Evolutionary conservation across 2,888 invertebrate genomes (phyloP).

Genomic region (Druceiella hillmani): DNA sequence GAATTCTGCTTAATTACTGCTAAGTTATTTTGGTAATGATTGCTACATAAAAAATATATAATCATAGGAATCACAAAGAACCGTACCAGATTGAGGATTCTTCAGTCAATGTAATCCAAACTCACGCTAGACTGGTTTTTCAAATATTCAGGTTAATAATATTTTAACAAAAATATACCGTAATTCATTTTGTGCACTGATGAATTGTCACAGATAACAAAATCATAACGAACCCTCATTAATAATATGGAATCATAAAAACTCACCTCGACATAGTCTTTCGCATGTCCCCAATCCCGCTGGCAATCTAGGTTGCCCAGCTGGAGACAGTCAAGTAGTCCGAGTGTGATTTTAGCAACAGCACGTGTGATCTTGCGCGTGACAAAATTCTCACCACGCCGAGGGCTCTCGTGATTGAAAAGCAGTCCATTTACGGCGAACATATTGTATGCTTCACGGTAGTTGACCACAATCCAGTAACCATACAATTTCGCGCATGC

Average conservation of each 20-base stretch:
- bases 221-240: no score
- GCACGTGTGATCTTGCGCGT: slow-evolving; percentile 96
- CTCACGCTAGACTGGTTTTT: no score
- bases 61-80: no score
- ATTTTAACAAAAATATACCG: no score
- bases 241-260: not conserved
- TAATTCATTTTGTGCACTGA: no score
- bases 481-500: slow-evolving; percentile 95
- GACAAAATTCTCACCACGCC: slow-evolving; percentile 96
- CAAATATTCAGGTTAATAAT: no score
- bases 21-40: no score
- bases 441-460: slow-evolving; percentile 92
- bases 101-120: no score
- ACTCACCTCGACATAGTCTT: slow-evolving; percentile 87
- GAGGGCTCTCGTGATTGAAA: slow-evolving; percentile 95
- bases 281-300: slow-evolving; percentile 98
- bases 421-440: slow-evolving; percentile 94
- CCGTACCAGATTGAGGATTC: no score
- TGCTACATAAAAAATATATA: no score
- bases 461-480: slow-evolving; percentile 95
- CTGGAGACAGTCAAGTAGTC: slow-evolving; percentile 78
- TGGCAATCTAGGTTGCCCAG: slow-evolving; percentile 93
- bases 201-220: no score
- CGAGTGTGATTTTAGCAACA: slow-evolving; percentile 92
- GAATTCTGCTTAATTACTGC: no score